These are phyloP conservation scores for Rhagoletis pomonella DNA, from an alignment of 1,140 invertebrate genomes.

Conservation along the genomic window DNA sequence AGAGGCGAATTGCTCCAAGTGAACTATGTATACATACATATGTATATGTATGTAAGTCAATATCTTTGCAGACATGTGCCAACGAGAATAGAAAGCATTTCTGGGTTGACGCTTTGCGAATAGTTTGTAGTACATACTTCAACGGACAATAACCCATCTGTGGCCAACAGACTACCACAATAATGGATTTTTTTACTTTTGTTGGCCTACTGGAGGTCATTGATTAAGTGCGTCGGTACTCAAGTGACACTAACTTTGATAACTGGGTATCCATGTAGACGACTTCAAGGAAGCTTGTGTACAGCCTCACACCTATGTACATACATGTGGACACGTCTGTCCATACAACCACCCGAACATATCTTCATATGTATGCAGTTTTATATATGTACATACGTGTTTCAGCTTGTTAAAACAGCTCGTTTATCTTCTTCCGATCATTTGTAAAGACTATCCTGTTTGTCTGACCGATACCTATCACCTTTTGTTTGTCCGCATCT, in stretches of 20 bases:
- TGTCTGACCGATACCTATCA: slow-evolving; percentile 42
- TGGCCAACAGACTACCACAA: slow-evolving; percentile 14
- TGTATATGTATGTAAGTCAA: no score
- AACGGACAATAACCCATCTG: not conserved
- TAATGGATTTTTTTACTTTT: slow-evolving; percentile 13
- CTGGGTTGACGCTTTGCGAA: not conserved
- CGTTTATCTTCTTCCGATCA: slow-evolving; percentile 45
- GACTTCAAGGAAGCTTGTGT: no score
- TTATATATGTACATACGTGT: not conserved
- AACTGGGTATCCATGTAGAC: not conserved
- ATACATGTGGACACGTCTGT: no score
- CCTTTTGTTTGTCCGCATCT: slow-evolving; percentile 21
- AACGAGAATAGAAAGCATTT: not conserved
- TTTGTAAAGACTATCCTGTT: slow-evolving; percentile 31
- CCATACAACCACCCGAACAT: no score
- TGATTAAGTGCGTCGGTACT: not conserved
- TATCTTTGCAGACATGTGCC: not conserved
- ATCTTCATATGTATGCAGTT: no score
- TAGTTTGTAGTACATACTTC: not conserved
- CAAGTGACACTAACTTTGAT: slow-evolving; percentile 26
- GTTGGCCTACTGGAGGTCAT: not conserved
- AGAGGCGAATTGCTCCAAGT: not conserved
- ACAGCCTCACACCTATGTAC: no score
- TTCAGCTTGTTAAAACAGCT: slow-evolving; percentile 43
- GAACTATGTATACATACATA: no score